A percentile compares a stretch with the other conserved stretches of the same genome.
Conservation (phyloP, 2,888 invertebrate genomes). For the Gisinianus flammeolus region DNA sequence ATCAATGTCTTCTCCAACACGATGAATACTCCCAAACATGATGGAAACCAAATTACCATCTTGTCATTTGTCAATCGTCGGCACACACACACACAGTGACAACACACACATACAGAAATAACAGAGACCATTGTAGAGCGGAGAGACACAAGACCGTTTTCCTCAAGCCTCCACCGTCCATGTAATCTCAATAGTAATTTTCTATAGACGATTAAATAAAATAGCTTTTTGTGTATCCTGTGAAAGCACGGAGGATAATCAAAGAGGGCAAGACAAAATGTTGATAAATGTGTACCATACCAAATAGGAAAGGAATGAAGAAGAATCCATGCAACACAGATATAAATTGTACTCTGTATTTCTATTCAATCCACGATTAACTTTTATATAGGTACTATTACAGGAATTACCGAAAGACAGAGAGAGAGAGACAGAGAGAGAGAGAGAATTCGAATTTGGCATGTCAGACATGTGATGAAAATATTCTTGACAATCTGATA, state of each 20-base stretch:
- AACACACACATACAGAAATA: background rate
- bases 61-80: constrained; percentile 43
- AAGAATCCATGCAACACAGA: no score
- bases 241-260: background rate
- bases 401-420: no score
- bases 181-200: constrained; percentile 31
- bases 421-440: no score
- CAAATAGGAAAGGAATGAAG: no score
- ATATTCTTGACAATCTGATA: no score
- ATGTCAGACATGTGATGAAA: no score
- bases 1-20: constrained; percentile 34
- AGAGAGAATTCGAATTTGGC: no score
- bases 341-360: no score
- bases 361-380: no score
- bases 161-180: background rate
- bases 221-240: background rate
- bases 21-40: constrained; percentile 19
- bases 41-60: constrained; percentile 40
- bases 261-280: background rate
- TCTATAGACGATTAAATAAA: constrained; percentile 31
- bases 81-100: background rate
- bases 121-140: background rate
- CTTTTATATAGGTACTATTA: no score
- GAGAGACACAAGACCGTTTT: background rate
- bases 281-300: background rate